Evolutionary conservation across 2,797 vertebrate species (phyloP).

Genomic region (Pseudomugil gertrudae): DNA sequence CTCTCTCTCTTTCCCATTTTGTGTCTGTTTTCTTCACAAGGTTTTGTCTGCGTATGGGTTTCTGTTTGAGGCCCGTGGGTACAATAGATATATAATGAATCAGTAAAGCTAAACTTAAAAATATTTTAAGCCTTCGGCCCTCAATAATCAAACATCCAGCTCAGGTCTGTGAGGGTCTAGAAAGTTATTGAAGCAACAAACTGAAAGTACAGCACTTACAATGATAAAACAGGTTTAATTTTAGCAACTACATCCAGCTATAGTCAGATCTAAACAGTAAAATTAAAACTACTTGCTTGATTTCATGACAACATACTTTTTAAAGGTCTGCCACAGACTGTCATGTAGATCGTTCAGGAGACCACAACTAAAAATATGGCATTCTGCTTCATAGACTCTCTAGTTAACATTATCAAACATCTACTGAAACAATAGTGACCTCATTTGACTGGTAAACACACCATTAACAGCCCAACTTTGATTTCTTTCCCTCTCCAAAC

Average conservation of each 20-base stretch:
- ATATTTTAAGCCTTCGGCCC: not conserved
- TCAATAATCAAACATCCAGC: not conserved
- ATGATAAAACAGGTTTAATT: not conserved
- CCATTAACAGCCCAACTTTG: not conserved
- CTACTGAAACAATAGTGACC: too few relatives aligned
- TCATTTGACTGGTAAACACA: not conserved
- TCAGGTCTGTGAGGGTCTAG: not conserved
- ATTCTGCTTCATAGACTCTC: not conserved
- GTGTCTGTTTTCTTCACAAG: slow-evolving; percentile 31
- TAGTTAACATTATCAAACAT: too few relatives aligned
- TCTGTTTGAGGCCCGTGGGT: slow-evolving; percentile 4
- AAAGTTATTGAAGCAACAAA: not conserved
- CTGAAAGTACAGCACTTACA: not conserved
- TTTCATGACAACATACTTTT: not conserved
- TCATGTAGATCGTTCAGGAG: not conserved
- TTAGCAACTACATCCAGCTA: not conserved
- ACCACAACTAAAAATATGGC: too few relatives aligned
- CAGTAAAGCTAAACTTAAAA: slow-evolving; percentile 3
- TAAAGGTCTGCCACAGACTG: not conserved
- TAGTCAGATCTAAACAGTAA: not conserved
- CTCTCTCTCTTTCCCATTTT: slow-evolving; percentile 35
- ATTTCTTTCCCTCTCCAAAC: not conserved
- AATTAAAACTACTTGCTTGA: not conserved
- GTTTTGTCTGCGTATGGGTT: not conserved
- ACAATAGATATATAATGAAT: slow-evolving; percentile 6